Base-by-base conservation (phyloP, 2,888 invertebrate genomes). In the Miltochrista miniata region DNA sequence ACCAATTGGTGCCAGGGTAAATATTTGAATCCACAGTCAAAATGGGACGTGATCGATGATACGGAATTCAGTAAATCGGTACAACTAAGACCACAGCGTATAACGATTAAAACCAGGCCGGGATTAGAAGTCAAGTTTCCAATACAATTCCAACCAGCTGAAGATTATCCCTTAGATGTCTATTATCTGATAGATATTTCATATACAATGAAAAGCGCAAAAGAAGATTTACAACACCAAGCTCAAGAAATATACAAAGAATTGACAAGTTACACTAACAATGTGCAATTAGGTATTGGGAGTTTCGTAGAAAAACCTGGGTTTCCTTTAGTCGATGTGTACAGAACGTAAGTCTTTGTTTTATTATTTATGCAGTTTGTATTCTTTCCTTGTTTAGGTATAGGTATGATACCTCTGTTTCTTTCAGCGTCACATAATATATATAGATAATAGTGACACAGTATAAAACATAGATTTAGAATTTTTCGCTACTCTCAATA, bases 161-260 rank as follows among this genome's bases (percentile, higher is more conserved):
- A 93, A 62, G 94, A 96, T 80, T 96, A 95, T 75, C 96, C 97
- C 0, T 93, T 97, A 1, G 97, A 97, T 81, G 85, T 97, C n/a
- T 97, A 97, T 76, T 96, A 95, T 73, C 86, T 97, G 30, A 95
- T 96, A 95, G 97, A 97, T 69, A 85, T 95, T 58, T 96, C 96
- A 0, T 83, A 90, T 33, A 96, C 96, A 0, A 97, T 97, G 96
- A 80, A 77, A 43, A 74, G 76, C 8, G 94, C 95, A 69, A 93
- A 93, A 68, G 73, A 81, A 0, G 83, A 77, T 13, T 72, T 95
- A 7, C 91, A 85, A 64, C 74, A 67, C 5, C 85, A 94, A 39
- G 94, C 93, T 0, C 54, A 67, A 0, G 58, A 85, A 45, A 79
- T 94, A 33, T 91, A 92, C 0, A 45, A 70, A 0, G 79, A 87